These are phyloP conservation scores for Sminthurides bifidus DNA, from an alignment of 1,140 invertebrate genomes.

Conservation along the genomic window DNA sequence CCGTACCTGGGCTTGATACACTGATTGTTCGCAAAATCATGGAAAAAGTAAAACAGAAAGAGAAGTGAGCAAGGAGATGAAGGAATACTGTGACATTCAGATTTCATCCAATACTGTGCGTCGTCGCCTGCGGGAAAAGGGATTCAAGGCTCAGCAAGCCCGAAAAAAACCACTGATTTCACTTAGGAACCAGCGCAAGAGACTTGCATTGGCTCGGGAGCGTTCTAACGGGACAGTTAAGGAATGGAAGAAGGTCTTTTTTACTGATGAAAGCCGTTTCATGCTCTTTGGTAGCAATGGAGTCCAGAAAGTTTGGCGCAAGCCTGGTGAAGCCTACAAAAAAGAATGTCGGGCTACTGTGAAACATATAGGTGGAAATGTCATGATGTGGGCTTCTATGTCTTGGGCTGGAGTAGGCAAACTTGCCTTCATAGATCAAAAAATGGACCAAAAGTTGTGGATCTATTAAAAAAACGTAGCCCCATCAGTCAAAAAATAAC, in stretches of 20 bases:
- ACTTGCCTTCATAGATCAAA: not conserved
- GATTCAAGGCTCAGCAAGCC: not conserved
- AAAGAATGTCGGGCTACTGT: constrained; percentile 26
- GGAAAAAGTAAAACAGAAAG: not conserved
- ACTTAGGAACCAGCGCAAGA: not conserved
- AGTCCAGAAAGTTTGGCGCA: constrained; percentile 30
- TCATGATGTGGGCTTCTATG: not conserved
- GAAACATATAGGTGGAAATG: constrained; percentile 33
- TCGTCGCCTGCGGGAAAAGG: not conserved
- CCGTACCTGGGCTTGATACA: not conserved
- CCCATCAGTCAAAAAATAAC: not conserved
- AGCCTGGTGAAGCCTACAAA: constrained; percentile 16
- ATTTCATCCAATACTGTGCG: not conserved
- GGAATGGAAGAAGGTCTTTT: constrained; percentile 12
- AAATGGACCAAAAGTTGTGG: not conserved
- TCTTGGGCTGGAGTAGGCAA: not conserved
- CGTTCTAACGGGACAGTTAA: not conserved
- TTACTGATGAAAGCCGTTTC: constrained; percentile 11
- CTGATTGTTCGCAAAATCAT: not conserved
- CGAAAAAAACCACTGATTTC: not conserved
- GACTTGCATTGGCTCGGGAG: constrained; percentile 2
- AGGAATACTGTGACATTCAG: not conserved
- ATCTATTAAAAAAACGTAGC: not conserved
- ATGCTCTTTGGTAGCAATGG: constrained; percentile 15
- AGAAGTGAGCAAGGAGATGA: not conserved